phyloP scores from a whole-genome alignment of 2,797 vertebrate genomes.

The Rhinophrynus dorsalis region DNA sequence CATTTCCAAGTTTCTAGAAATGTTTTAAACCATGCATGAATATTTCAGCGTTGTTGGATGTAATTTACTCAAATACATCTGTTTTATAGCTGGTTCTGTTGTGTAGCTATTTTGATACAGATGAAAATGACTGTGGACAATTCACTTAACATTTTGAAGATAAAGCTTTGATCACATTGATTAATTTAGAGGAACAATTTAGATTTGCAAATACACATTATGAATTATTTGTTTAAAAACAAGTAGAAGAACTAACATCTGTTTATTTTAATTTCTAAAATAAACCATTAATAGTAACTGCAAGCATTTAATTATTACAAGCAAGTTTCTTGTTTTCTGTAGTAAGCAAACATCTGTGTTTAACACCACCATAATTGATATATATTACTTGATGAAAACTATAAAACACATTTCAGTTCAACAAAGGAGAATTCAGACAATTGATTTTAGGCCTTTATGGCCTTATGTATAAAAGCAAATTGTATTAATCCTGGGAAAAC shows the following conservation, averaged over 20 bases:
- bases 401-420: conserved; percentile 6
- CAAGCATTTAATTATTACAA: conserved; percentile 23
- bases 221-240: conserved; percentile 1
- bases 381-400: conserved; percentile 9
- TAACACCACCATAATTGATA: conserved; percentile 11
- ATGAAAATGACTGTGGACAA: conserved; percentile 3
- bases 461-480: too few species aligned
- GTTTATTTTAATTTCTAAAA: conserved; percentile 31
- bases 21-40: conserved; percentile 36
- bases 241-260: conserved; percentile 19
- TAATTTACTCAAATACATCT: conserved; percentile 39
- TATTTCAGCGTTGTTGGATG: conserved; percentile 39
- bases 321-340: not conserved
- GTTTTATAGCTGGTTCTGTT: not conserved
- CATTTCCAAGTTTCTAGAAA: conserved; percentile 26
- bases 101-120: not conserved
- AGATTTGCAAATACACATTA: not conserved
- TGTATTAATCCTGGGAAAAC: too few species aligned
- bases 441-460: too few species aligned
- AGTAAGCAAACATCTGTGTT: conserved; percentile 20
- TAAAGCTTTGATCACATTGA: not conserved
- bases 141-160: not conserved
- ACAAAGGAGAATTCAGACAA: too few species aligned
- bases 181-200: not conserved
- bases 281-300: conserved; percentile 32